Evolutionary conservation across 2,888 invertebrate genomes (phyloP).

Genomic region (Drosophila kokeensis): DNA sequence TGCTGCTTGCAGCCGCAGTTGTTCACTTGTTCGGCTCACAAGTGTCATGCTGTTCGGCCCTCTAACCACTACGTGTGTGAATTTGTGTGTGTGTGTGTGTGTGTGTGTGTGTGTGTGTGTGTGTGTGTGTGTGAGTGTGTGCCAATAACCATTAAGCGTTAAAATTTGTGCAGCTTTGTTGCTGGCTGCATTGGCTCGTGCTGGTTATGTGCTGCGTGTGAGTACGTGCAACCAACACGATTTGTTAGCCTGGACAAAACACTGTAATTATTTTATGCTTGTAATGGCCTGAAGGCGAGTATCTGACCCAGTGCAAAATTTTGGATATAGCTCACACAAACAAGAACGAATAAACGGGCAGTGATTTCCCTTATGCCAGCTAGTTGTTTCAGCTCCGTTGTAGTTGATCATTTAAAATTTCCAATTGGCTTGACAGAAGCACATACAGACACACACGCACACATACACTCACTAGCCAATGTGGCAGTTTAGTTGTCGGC

Average conservation of each 20-base stretch:
- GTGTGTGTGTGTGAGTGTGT: conserved; percentile 37
- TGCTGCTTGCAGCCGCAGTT: conserved; percentile 54
- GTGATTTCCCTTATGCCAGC: conserved; percentile 18
- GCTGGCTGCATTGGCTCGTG: conserved; percentile 43
- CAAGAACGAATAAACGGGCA: conserved; percentile 1
- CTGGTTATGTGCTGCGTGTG: conserved; percentile 16
- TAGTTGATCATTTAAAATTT: conserved; percentile 73
- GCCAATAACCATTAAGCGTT: conserved; percentile 78
- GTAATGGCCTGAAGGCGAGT: conserved; percentile 33
- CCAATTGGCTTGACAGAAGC: conserved; percentile 66
- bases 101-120: conserved; percentile 26
- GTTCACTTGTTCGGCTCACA: conserved; percentile 72
- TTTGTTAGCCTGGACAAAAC: conserved; percentile 57
- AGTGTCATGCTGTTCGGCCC: conserved; percentile 74
- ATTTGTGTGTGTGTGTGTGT: conserved; percentile 25
- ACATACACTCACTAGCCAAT: conserved; percentile 8
- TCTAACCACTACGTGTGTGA: conserved; percentile 7
- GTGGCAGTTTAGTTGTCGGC: conserved; percentile 28
- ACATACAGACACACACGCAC: conserved; percentile 17
- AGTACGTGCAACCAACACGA: conserved; percentile 53
- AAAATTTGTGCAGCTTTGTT: conserved; percentile 64
- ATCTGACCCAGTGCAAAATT: conserved; percentile 20
- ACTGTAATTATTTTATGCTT: conserved; percentile 73
- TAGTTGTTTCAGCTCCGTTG: conserved; percentile 9
- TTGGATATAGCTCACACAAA: conserved; percentile 13